Conservation (phyloP, 2,797 vertebrate species). For the Argentina silus region DNA sequence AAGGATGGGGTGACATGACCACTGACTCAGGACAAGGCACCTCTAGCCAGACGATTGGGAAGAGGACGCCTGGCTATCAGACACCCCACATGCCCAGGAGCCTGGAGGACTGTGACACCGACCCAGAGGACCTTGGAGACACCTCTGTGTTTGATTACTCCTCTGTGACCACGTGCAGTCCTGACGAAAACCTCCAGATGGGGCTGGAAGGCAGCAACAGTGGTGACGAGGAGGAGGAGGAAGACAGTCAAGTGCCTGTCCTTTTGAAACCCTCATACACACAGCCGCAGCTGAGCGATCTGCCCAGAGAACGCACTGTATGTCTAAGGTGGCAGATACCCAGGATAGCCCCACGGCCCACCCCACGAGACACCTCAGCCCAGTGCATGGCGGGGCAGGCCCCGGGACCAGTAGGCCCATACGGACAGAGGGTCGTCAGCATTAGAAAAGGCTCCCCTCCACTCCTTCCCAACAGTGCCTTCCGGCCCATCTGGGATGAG, state of each 20-base stretch:
- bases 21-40: slow-evolving; percentile 75
- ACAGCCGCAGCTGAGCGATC: slow-evolving; percentile 43
- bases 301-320: slow-evolving; percentile 68
- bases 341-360: slow-evolving; percentile 71
- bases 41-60: slow-evolving; percentile 58
- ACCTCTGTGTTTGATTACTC: slow-evolving; percentile 80
- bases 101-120: slow-evolving; percentile 59
- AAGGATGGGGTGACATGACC: slow-evolving; percentile 67
- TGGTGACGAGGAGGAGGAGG: slow-evolving; percentile 62
- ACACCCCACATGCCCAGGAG: background rate
- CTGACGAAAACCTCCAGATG: slow-evolving; percentile 69
- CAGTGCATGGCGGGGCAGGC: slow-evolving; percentile 26
- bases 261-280: slow-evolving; percentile 75
- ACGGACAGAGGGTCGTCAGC: slow-evolving; percentile 62
- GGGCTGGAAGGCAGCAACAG: slow-evolving; percentile 49
- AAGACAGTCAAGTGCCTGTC: slow-evolving; percentile 78
- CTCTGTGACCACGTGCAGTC: slow-evolving; percentile 79
- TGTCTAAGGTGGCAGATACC: slow-evolving; percentile 80
- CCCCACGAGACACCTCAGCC: slow-evolving; percentile 40
- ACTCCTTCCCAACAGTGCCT: slow-evolving; percentile 71
- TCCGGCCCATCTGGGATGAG: slow-evolving; percentile 79
- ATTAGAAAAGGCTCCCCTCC: slow-evolving; percentile 67
- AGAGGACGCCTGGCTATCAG: slow-evolving; percentile 41
- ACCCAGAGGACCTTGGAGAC: slow-evolving; percentile 64
- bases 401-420: slow-evolving; percentile 43